Evolutionary conservation across 2,888 invertebrate genomes (phyloP), one percentile per base, ranked within the genome.

Genomic region (Anthrax anthrax): DNA sequence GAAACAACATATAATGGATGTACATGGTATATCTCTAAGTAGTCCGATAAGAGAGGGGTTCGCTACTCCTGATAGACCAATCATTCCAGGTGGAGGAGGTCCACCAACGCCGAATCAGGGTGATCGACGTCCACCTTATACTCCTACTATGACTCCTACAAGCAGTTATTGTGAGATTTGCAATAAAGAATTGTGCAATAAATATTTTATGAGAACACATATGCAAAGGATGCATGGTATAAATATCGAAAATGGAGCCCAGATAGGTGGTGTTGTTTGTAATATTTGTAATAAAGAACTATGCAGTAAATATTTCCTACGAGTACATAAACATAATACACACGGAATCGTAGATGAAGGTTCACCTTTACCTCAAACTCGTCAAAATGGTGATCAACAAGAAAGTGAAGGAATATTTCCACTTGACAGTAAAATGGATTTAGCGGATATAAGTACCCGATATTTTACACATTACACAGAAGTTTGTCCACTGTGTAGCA

Each of bases 161-260:
- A 87, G 85, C 51, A 90, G 90, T 60, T 92, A 91, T 66, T 96
- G 96, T 65, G 94, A 94, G 65, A 92, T 96, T 53, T 96, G 96
- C 70, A 95, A 96, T 72, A 96, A 96, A 70, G 95, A 97, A 70
- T 72, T 98, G 56, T 98, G 97, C 73, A 98, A 98, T 73, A 98
- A 98, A 69, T 98, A 98, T 67, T 98, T 98, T 70, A 90, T 98
- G 85, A 92, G 96, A 66, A 97, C 96, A 2, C 98, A 98, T 72
- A 96, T 96, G 91, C 85, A 94, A 63, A 83, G 95, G 64, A 96
- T 98, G 90, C 98, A 92, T 68, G 91, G 91, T 39, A 92, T 92
- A 58, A 89, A 90, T 63, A 83, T 92, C 43, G 90, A 91, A 68
- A 89, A 88, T 60, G 90, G 89, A 18, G 85, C 90, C 34, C 89